phyloP scores from a whole-genome alignment of 2,888 invertebrate species.

The Exephanes ischioxanthus region DNA sequence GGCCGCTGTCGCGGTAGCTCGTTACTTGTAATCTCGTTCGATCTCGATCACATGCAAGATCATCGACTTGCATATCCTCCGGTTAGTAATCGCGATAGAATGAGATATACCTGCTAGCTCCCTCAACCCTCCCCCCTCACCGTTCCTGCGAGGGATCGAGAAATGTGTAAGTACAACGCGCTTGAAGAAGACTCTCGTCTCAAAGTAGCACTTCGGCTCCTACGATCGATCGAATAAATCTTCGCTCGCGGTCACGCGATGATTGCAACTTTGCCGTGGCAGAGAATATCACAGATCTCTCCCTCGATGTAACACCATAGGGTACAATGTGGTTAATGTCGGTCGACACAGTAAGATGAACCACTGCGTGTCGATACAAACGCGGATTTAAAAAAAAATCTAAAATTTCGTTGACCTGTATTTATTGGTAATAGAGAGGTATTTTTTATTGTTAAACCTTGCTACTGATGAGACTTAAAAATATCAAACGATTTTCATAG shows the following conservation, averaged over 20 bases:
- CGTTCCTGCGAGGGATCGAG: background rate
- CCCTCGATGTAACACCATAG: background rate
- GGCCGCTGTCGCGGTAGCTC: slow-evolving; percentile 6
- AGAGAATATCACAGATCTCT: slow-evolving; percentile 3
- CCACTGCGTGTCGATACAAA: background rate
- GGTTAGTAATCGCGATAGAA: slow-evolving; percentile 30
- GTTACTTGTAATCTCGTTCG: slow-evolving; percentile 28
- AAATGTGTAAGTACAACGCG: slow-evolving; percentile 5
- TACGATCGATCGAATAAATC: slow-evolving; percentile 20
- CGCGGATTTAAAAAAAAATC: no score
- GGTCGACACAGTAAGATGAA: background rate
- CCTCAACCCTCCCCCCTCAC: background rate
- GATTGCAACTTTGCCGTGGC: slow-evolving; percentile 9
- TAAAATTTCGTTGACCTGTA: no score
- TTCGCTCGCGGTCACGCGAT: background rate
- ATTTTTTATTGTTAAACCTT: no score
- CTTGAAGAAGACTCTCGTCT: background rate
- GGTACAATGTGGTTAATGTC: background rate
- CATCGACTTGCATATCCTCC: slow-evolving; percentile 46
- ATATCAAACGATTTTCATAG: no score
- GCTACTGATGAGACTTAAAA: no score
- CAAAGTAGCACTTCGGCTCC: slow-evolving; percentile 16
- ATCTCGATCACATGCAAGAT: slow-evolving; percentile 42
- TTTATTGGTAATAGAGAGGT: no score
- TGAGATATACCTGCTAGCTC: slow-evolving; percentile 20